Evolutionary conservation across 2,888 invertebrate species (phyloP).

Genomic region (Sphaerophoria rueppellii): DNA sequence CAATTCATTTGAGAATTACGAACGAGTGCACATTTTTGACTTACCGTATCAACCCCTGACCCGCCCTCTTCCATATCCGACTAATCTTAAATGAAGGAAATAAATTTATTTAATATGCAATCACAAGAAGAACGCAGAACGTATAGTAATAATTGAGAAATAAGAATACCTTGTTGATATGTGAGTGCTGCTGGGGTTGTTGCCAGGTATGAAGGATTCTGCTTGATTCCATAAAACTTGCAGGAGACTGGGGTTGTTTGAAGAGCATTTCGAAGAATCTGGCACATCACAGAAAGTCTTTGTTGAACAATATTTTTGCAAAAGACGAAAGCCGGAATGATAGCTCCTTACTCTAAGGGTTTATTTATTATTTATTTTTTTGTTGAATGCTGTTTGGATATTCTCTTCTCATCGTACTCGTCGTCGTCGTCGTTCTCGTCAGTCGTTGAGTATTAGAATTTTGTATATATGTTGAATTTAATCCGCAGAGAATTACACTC

Average conservation of each 20-base stretch:
- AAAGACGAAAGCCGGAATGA: slow-evolving; percentile 42
- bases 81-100: slow-evolving; percentile 53
- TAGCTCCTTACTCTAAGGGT: slow-evolving; percentile 46
- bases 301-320: slow-evolving; percentile 9
- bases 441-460: slow-evolving; percentile 2
- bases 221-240: not conserved
- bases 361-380: slow-evolving; percentile 67
- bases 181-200: not conserved
- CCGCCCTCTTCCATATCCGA: not conserved
- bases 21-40: slow-evolving; percentile 45
- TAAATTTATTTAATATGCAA: slow-evolving; percentile 40
- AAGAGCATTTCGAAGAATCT: not conserved
- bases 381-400: slow-evolving; percentile 61
- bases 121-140: slow-evolving; percentile 24
- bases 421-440: slow-evolving; percentile 12
- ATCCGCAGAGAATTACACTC: slow-evolving; percentile 19
- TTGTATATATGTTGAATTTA: slow-evolving; percentile 17
- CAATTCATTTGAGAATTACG: slow-evolving; percentile 53
- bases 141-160: slow-evolving; percentile 35
- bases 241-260: not conserved
- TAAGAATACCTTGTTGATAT: slow-evolving; percentile 43
- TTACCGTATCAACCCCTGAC: not conserved
- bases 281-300: not conserved
- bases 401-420: slow-evolving; percentile 58
- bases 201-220: not conserved